Evolutionary conservation across 64 coral and sea anemone species (phyloP).

Genomic region (Pachyseris speciosa): DNA sequence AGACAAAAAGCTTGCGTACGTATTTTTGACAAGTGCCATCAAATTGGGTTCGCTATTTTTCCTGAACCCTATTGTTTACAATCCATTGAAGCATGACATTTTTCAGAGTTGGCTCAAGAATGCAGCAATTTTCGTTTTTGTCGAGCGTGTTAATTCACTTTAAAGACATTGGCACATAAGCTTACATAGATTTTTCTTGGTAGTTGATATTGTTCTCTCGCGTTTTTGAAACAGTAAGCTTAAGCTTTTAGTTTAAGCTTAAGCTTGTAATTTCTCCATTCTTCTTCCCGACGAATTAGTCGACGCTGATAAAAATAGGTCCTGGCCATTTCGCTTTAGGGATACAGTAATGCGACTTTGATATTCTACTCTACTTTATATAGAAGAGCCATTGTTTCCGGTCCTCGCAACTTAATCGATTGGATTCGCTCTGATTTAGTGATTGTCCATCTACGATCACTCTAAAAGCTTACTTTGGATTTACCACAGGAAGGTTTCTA

Average conservation of each 20-base stretch:
- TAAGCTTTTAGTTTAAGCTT: too few species aligned
- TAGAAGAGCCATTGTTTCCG: not conserved
- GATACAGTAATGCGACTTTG: not conserved
- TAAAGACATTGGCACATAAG: not conserved
- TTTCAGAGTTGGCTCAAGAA: not conserved
- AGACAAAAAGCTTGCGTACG: too few species aligned
- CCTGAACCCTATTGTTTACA: not conserved
- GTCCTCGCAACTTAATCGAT: not conserved
- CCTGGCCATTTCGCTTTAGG: not conserved
- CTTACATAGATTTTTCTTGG: not conserved
- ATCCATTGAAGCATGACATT: not conserved
- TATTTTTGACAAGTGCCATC: not conserved
- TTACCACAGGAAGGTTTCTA: not conserved
- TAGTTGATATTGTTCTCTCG: not conserved
- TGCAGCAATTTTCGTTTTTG: not conserved
- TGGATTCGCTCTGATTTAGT: not conserved
- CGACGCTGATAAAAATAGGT: conserved; percentile 16
- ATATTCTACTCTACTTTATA: not conserved
- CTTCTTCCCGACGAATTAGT: too few species aligned
- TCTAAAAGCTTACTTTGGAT: not conserved
- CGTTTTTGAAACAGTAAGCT: not conserved
- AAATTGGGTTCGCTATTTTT: not conserved
- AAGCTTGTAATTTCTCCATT: too few species aligned
- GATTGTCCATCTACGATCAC: too few species aligned
- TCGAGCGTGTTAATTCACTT: conserved; percentile 6